Conservation (phyloP, 2,797 vertebrate genomes). For the Neosilurus mollespiculum region DNA sequence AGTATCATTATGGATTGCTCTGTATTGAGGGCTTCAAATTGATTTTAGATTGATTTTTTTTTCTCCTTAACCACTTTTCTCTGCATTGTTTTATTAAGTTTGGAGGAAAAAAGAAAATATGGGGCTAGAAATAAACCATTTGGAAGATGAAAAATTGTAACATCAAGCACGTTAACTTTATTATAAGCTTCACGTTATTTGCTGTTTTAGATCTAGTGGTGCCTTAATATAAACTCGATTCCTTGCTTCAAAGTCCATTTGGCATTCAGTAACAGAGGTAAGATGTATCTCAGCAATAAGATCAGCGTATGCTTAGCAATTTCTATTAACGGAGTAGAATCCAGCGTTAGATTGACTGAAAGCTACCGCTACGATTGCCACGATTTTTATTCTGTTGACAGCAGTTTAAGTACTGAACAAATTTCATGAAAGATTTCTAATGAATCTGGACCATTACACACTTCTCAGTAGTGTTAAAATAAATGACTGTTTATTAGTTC, state of each 20-base stretch:
- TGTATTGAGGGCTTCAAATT: conserved; percentile 51
- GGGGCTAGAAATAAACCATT: conserved; percentile 58
- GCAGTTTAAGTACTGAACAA: background rate
- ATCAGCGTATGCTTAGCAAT: conserved; percentile 63
- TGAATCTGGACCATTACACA: background rate
- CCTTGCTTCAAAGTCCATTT: conserved; percentile 46
- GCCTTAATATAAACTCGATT: conserved; percentile 55
- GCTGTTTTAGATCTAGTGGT: conserved; percentile 55
- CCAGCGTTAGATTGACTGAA: conserved; percentile 2
- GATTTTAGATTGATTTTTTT: conserved; percentile 30
- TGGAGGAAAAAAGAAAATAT: conserved; percentile 26
- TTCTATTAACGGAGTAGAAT: conserved; percentile 42
- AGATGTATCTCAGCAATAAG: conserved; percentile 65
- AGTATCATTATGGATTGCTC: conserved; percentile 44
- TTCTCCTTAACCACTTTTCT: conserved; percentile 30
- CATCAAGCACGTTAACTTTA: conserved; percentile 54
- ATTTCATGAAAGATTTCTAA: background rate
- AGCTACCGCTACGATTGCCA: conserved; percentile 42
- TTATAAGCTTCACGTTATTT: conserved; percentile 37
- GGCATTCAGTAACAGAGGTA: conserved; percentile 16
- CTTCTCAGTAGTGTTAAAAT: background rate
- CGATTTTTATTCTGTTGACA: background rate
- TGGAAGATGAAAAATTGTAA: conserved; percentile 49
- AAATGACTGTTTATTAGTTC: background rate
- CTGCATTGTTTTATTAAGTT: conserved; percentile 33